Evolutionary conservation across 2,113 vertebrate genomes (phyloP).

Genomic region (Podiceps cristatus): DNA sequence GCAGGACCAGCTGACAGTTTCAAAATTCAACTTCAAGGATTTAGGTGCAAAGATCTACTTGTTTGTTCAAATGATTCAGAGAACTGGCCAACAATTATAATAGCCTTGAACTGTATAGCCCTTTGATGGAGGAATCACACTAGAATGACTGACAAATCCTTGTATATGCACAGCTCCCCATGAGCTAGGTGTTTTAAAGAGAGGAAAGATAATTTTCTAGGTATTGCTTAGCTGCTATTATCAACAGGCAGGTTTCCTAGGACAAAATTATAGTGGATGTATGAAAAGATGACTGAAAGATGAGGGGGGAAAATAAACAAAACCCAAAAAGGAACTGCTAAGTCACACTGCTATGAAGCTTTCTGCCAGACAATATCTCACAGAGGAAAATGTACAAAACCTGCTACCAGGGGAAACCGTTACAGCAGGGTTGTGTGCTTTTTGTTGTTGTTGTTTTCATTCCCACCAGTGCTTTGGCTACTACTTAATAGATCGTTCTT

Average conservation of each 20-base stretch:
- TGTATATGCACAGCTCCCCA: neutral
- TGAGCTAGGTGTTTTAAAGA: neutral
- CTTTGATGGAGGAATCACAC: neutral
- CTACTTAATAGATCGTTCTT: neutral
- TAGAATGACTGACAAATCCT: neutral
- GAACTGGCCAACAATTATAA: neutral
- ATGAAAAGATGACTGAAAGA: neutral
- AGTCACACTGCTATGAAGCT: neutral
- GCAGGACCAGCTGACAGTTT: neutral
- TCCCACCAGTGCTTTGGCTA: neutral
- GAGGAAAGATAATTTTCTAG: neutral
- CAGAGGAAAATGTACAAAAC: neutral
- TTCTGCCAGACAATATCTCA: neutral
- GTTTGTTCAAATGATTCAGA: neutral
- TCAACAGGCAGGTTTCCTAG: neutral
- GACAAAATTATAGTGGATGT: neutral
- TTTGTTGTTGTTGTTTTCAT: neutral
- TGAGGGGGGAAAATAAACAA: accelerated
- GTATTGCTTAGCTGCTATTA: neutral
- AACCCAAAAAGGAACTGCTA: neutral
- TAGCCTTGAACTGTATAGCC: neutral
- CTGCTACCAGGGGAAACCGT: neutral
- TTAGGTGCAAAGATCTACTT: neutral
- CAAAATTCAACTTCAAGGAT: neutral
- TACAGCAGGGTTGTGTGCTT: neutral